Percentiles rank a stretch among this genome's conserved stretches.
These are phyloP conservation scores for Euura lappo DNA, from an alignment of 1,140 invertebrate species.

Conservation along the genomic window DNA sequence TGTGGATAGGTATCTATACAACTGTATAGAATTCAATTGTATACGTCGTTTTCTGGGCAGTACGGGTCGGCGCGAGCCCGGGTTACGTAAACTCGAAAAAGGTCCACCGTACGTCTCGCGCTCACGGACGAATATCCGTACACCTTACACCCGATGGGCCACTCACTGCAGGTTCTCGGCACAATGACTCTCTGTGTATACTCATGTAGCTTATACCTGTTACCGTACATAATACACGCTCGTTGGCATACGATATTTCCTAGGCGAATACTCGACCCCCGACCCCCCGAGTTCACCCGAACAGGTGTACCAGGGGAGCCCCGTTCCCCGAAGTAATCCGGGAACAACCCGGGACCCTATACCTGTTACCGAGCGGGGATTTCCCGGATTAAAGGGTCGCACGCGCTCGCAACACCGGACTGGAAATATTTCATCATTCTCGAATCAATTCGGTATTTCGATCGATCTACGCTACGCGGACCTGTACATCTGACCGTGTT, in stretches of 20 bases:
- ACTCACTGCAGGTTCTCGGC: background rate
- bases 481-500: too few species aligned
- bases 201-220: background rate
- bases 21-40: constrained; percentile 1
- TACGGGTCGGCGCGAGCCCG: background rate
- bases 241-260: too few species aligned
- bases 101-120: background rate
- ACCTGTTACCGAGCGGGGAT: background rate
- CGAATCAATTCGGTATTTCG: too few species aligned
- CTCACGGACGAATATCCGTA: background rate
- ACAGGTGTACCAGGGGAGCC: too few species aligned
- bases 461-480: background rate
- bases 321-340: too few species aligned
- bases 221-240: background rate
- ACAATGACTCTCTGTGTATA: constrained; percentile 3
- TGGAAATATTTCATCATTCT: background rate
- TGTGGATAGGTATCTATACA: background rate
- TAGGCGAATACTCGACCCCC: too few species aligned
- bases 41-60: background rate
- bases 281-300: too few species aligned
- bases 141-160: too few species aligned
- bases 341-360: too few species aligned
- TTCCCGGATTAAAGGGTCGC: background rate
- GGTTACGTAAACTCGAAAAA: background rate
- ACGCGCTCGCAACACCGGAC: background rate